Evolutionary conservation across 2,888 invertebrate genomes (phyloP).

Genomic region (Parnassius smintheus): DNA sequence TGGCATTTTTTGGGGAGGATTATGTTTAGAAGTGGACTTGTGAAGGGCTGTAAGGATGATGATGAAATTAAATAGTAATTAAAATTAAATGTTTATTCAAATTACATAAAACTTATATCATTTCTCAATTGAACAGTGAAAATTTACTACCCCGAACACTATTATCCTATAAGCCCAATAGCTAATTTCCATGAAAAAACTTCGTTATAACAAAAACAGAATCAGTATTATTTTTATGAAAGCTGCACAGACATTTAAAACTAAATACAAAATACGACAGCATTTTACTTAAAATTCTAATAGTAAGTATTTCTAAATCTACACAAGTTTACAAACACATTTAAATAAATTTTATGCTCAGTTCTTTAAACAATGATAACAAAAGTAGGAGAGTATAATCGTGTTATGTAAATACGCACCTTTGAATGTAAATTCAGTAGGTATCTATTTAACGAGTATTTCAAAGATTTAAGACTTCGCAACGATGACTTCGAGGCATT

Average conservation of each 20-base stretch:
- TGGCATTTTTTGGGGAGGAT: too few relatives aligned
- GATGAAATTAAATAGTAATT: too few relatives aligned
- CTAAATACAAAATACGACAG: slow-evolving; percentile 12
- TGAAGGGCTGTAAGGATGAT: too few relatives aligned
- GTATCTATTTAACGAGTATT: slow-evolving; percentile 22
- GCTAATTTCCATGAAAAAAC: slow-evolving; percentile 13
- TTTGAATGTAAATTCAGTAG: slow-evolving; percentile 24
- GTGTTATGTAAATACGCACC: slow-evolving; percentile 28
- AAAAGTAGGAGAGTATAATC: slow-evolving; percentile 15
- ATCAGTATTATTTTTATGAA: slow-evolving; percentile 13
- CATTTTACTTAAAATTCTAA: slow-evolving; percentile 17
- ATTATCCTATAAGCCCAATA: slow-evolving; percentile 11
- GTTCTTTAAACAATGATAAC: slow-evolving; percentile 27
- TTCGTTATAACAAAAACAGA: slow-evolving; percentile 15
- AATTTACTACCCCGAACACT: slow-evolving; percentile 11
- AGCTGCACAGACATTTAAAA: slow-evolving; percentile 20
- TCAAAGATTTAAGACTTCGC: slow-evolving; percentile 17
- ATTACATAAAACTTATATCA: not conserved
- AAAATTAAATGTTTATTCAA: too few relatives aligned
- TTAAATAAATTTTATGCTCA: slow-evolving; percentile 21
- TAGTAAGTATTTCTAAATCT: slow-evolving; percentile 18
- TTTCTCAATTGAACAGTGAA: slow-evolving; percentile 10
- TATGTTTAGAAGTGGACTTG: too few relatives aligned
- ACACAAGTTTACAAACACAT: slow-evolving; percentile 16
- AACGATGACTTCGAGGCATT: slow-evolving; percentile 11